Base-by-base conservation (phyloP, 2,888 invertebrate genomes). In the Saturnia japonica region DNA sequence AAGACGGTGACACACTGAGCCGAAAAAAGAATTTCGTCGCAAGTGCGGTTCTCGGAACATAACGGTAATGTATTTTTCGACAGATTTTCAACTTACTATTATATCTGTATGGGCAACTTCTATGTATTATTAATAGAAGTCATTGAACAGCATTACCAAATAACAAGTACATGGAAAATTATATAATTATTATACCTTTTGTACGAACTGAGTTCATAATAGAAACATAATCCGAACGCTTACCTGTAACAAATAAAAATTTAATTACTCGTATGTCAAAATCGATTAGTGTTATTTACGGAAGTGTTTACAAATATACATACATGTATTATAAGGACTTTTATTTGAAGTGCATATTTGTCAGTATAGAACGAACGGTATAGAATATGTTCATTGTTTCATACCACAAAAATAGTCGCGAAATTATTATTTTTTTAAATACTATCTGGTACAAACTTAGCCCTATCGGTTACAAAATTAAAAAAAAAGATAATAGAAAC, bases 181-280 rank as follows among this genome's bases (percentile, higher is more conserved):
- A 68, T 72, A 74, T 77, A 75, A 76, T 72, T 77, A 78, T n/a
- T 78, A 77, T 81, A 82, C 79, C 81, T 82, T 78, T 77, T 74
- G 73, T 74, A 75, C 68, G 67, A 72, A 22, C 66, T 74, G 75
- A 28, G 72, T 72, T 72, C 73, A 71, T 71, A 70, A 60, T 70
- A 73, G 72, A 71, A 74, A 74, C 78, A 79, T 79, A 75, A 77
- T 77, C 80, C 74, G 77, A 76, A 74, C 68, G 77, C 85, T 84
- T 86, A 86, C 86, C 86, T 85, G 86, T 76, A 86, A 86, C 82
- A 82, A 86, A 82, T 71, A 77, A 77, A 78, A 43, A 70, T 72
- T 70, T 75, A 74, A 77, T 72, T 72, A 72, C 67, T 69, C 40
- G 28, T 45, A 47, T 43, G 57, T 72, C 8, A 64, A 51, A 62